phyloP scores from a whole-genome alignment of 2,888 invertebrate species.

The Athetis lepigone region DNA sequence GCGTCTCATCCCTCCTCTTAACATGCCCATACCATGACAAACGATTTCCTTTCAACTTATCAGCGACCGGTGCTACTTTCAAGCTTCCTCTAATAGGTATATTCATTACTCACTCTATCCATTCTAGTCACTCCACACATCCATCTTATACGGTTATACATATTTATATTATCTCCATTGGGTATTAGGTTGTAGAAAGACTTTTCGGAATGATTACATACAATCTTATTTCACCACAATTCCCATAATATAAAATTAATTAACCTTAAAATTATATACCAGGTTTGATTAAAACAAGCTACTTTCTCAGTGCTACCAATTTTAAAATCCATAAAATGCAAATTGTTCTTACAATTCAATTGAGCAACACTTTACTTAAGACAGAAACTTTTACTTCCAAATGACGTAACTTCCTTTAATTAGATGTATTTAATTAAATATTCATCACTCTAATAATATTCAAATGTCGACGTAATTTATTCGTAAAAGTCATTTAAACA shows the following conservation, averaged over 20 bases:
- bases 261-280: slow-evolving; percentile 3
- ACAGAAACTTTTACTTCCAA: slow-evolving; percentile 57
- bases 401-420: slow-evolving; percentile 50
- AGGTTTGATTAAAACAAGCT: slow-evolving; percentile 14
- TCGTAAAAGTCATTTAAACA: slow-evolving; percentile 27
- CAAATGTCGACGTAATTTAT: slow-evolving; percentile 44
- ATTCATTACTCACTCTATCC: too few relatives aligned
- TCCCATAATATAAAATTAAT: slow-evolving; percentile 21
- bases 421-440: slow-evolving; percentile 43
- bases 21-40: too few relatives aligned
- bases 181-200: too few relatives aligned
- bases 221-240: neutral
- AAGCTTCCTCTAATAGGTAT: too few relatives aligned
- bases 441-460: slow-evolving; percentile 39
- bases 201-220: too few relatives aligned
- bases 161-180: too few relatives aligned
- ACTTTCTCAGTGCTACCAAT: slow-evolving; percentile 43
- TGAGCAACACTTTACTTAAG: slow-evolving; percentile 31
- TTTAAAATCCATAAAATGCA: slow-evolving; percentile 23
- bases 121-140: too few relatives aligned
- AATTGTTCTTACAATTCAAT: slow-evolving; percentile 4
- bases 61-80: too few relatives aligned
- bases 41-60: too few relatives aligned
- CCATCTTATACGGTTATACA: too few relatives aligned
- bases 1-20: too few relatives aligned